Base-by-base conservation (phyloP, 2,113 vertebrate genomes). In the Mungos mungo region DNA sequence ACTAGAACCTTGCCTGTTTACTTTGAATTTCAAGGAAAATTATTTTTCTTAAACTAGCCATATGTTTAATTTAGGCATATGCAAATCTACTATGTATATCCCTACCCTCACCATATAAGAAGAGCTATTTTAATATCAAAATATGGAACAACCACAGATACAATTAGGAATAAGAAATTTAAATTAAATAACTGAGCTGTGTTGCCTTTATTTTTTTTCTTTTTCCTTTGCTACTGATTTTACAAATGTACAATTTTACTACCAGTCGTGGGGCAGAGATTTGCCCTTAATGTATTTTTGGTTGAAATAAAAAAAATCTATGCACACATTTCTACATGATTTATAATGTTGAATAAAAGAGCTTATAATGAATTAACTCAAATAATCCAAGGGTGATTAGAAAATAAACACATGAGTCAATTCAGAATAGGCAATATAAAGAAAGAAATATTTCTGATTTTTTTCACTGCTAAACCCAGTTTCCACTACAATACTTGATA, bases 11-110 rank as follows among this genome's bases (percentile, higher is more conserved):
- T 60, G 9, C 31, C 16, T 63, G 5, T 68, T 69, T 89, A 33
- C 25, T 69, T 41, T 83, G 47, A 76, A 86, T 89, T 93, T 65
- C n/a, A 96, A 92, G 76, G 18, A 76, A 93, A 95, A 86, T 21
- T 31, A 19, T 66, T 60, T 82, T 85, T 81, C 7, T 90, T 35
- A 81, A 60, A 25, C 0, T 82, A 65, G 5, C 9, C 31, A n/a
- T 65, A 38, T 45, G 13, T 89, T 63, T 92, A 89, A 96, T 66
- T 38, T 57, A 60, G 19, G 63, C 13, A 74, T 57, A 54, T 45
- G 41, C 52, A 60, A 87, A 65, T 77, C 29, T 35, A 54, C n/a
- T 83, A 11, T 65, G 18, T 84, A 76, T 60, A 66, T 31, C 7
- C 27, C 15, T 14, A 45, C 41, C 38, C 31, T 66, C 57, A 76